These are phyloP conservation scores for Cyanoliseus patagonus DNA, from an alignment of 2,113 vertebrate species.

Conservation along the genomic window DNA sequence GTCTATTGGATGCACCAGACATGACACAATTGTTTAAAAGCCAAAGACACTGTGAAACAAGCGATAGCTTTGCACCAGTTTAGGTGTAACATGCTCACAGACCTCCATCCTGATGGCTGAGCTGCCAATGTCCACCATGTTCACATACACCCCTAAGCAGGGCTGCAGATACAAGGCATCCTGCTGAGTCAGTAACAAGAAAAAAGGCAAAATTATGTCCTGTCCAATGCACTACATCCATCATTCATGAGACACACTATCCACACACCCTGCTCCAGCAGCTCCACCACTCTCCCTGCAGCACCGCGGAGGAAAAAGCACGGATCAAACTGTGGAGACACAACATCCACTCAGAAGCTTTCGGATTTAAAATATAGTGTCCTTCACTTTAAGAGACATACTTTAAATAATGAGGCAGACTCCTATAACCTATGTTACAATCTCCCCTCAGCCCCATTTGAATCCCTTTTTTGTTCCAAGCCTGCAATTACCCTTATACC, in stretches of 20 bases:
- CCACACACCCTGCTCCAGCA: background rate
- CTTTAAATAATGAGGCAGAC: background rate
- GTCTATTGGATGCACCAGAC: background rate
- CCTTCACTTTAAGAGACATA: background rate
- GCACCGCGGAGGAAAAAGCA: accelerated
- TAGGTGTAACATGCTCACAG: background rate
- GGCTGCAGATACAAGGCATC: background rate
- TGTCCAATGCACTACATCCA: no score
- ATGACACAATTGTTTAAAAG: background rate
- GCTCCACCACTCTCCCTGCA: background rate
- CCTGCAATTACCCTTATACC: background rate
- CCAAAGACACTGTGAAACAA: background rate
- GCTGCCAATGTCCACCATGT: accelerated
- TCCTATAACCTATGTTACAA: background rate
- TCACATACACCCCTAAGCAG: background rate
- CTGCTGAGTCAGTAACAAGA: background rate
- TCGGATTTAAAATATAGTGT: background rate
- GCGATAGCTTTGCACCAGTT: background rate
- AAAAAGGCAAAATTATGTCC: background rate
- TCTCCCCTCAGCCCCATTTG: background rate
- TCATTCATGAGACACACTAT: background rate
- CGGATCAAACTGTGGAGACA: accelerated
- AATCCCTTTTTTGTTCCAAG: background rate
- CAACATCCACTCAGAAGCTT: background rate
- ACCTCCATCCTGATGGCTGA: background rate